Base-by-base conservation (phyloP, 2,113 vertebrate genomes). In the Aythya baeri region DNA sequence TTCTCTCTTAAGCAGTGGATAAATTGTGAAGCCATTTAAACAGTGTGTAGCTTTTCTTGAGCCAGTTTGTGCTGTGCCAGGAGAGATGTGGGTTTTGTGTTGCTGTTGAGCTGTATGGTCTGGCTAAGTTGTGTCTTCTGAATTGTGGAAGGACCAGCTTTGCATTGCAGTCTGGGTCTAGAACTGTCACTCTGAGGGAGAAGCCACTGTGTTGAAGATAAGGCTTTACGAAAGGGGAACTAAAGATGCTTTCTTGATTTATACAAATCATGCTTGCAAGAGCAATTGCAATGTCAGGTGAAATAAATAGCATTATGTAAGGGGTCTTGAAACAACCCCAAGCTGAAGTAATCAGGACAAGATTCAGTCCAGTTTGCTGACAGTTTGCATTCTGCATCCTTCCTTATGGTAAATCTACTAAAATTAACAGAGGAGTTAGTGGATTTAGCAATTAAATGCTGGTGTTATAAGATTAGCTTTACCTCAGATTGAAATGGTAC, bases 221-320 rank as follows among this genome's bases (percentile, higher is more conserved):
- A 95, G 89, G 66, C 62, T 92, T 94, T 92, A 67, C 54, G 94
- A 97, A 96, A 73, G 66, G 86, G 52, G 74, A 91, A 49, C 86
- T 79, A 49, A 76, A 94, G 89, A 95, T 87, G 94, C 89, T 96
- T 87, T 92, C 93, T 87, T 0, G 2, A 91, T 93, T 96, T 97
- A 79, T 94, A 87, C 41, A 92, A 86, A 79, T 95, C 86, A 73
- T 93, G 81, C 96, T 85, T 93, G 93, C 94, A 94, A 91, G 84
- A 93, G 77, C 81, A 96, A 95, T 94, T 94, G 95, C 67, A 31
- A 66, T 96, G 96, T 96, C 96, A 97, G 96, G 94, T 96, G 88
- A 92, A 94, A 88, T 95, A 85, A 91, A 87, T 80, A 91, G 54
- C 41, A 14, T 97, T 97, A 95, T 46, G 52, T 96, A 97, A 94